Base-by-base conservation (phyloP, 2,113 vertebrate genomes). In the Scytalopus superciliaris region DNA sequence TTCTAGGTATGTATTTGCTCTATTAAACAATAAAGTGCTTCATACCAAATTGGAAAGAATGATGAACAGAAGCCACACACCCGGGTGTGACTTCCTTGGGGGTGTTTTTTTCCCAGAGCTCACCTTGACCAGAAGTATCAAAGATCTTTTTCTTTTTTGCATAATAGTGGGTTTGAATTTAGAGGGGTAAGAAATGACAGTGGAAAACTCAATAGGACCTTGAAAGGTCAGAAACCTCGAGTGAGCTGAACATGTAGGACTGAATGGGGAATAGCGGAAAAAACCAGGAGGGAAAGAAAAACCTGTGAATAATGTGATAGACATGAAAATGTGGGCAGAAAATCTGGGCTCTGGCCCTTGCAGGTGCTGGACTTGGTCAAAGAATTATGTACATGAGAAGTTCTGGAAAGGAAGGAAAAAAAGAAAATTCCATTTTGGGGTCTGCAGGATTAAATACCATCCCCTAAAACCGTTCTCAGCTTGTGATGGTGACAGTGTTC, bases 11-110 rank as follows among this genome's bases (percentile, higher is more conserved):
- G 2, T 19, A 50, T 92, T 86, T 92, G 27, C 50, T 77, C 39
- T 91, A 49, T 96, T 94, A 95, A 89, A 73, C 78, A 76, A 64
- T 72, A 57, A 60, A 83, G 42, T 14, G 24, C 22, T 96, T 90
- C 47, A n/a, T 53, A 87, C 9, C 44, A 59, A 89, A 89, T 53
- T 44, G 45, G 69, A 57, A 66, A 37, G 24, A 40, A 39, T 37
- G 52, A 63, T 9, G 5, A n/a, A 30, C 10, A 21, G 68, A 45
- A 93, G 84, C 27, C 37, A 52, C 64, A 74, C 15, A 13, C 4
- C 6, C 19, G 53, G 68, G 44, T 60, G 19, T 53, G 85, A n/a
- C 44, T 83, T 77, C 56, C 22, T 59, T 12, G 42, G 5, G 16
- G 15, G 30, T 44, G 17, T 3, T 56, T 73, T 50, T 55, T 59